Conservation (phyloP, 2,797 vertebrate species). For the Accipiter fasciatus region DNA sequence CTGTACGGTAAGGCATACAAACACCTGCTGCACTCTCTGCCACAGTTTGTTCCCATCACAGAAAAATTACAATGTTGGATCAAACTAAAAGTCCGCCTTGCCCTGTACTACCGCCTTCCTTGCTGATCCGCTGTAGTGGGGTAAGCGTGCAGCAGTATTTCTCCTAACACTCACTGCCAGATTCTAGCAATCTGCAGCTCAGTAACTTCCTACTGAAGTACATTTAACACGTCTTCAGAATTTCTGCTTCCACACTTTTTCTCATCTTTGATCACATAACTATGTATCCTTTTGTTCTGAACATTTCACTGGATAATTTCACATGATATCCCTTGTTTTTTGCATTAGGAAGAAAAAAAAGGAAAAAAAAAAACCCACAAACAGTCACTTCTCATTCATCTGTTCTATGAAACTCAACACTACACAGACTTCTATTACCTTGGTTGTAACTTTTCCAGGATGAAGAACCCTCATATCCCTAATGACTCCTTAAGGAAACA, state of each 20-base stretch:
- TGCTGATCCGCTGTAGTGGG: not conserved
- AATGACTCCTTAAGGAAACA: not conserved
- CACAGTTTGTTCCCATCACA: not conserved
- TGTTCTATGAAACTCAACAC: not conserved
- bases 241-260: not conserved
- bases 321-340: rapidly evolving
- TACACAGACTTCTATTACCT: not conserved
- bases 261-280: not conserved
- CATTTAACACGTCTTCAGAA: not conserved
- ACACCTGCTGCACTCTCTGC: not conserved
- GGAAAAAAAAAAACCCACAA: not conserved
- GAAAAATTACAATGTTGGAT: not conserved
- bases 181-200: not conserved
- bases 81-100: not conserved
- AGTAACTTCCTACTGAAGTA: not conserved
- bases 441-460: not conserved
- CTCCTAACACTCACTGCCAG: not conserved
- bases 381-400: not conserved
- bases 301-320: not conserved
- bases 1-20: too few species aligned
- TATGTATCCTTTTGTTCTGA: not conserved
- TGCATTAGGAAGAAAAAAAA: not conserved
- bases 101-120: not conserved
- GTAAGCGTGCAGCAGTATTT: not conserved
- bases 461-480: not conserved